A percentile compares a stretch with the other conserved stretches of the same genome.
Conservation (phyloP, 2,797 vertebrate species). For the Microctenopoma stevenorrisi region DNA sequence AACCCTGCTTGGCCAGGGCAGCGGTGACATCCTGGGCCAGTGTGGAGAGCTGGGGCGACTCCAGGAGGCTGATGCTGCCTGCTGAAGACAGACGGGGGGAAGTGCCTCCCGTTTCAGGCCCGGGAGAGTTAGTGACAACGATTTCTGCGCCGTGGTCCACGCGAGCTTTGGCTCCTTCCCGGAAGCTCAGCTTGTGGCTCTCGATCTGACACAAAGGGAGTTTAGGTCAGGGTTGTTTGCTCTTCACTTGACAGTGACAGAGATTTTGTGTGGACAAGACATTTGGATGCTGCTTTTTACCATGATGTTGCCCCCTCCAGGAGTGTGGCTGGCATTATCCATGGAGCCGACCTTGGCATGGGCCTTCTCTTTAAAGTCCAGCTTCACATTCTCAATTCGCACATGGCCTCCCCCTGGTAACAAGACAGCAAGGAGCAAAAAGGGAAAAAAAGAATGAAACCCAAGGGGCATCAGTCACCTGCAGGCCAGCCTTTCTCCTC, state of each 20-base stretch:
- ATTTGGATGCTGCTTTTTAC: slow-evolving; percentile 69
- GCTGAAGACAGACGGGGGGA: slow-evolving; percentile 91
- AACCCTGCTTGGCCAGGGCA: slow-evolving; percentile 95
- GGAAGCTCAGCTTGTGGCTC: slow-evolving; percentile 94
- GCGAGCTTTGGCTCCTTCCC: slow-evolving; percentile 92
- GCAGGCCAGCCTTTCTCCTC: not conserved
- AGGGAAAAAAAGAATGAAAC: slow-evolving; percentile 31
- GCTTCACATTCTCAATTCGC: slow-evolving; percentile 95
- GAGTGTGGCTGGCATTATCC: slow-evolving; percentile 91
- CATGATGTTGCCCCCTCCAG: slow-evolving; percentile 93
- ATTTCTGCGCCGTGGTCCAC: slow-evolving; percentile 96
- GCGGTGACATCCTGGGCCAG: slow-evolving; percentile 96
- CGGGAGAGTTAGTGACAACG: slow-evolving; percentile 88
- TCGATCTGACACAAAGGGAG: slow-evolving; percentile 85
- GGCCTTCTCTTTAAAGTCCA: slow-evolving; percentile 99
- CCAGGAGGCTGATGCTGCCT: slow-evolving; percentile 93
- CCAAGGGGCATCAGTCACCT: slow-evolving; percentile 14
- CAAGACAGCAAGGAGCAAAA: not conserved
- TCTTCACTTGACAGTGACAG: not conserved
- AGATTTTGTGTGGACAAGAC: not conserved
- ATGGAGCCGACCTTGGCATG: slow-evolving; percentile 94
- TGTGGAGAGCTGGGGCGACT: slow-evolving; percentile 94
- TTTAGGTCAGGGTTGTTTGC: not conserved
- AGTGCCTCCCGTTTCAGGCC: slow-evolving; percentile 86
- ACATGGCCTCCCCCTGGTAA: slow-evolving; percentile 92